Evolutionary conservation across 2,113 vertebrate genomes (phyloP).

Genomic region (Patagioenas fasciata): DNA sequence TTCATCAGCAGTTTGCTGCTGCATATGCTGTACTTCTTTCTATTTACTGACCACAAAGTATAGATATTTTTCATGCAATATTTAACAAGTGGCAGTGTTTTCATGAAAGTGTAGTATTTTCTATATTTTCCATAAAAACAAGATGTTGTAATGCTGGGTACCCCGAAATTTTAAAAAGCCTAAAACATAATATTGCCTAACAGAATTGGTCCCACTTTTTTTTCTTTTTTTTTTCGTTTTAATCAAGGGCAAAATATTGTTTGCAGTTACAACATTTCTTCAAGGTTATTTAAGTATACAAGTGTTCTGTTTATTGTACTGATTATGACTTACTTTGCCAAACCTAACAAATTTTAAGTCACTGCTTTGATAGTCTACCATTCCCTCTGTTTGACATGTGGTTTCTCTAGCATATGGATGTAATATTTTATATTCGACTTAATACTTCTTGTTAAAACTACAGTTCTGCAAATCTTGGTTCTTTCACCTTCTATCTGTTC

Average conservation of each 20-base stretch:
- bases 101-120: not conserved
- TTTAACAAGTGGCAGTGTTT: not conserved
- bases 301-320: conserved; percentile 63
- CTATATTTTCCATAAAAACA: not conserved
- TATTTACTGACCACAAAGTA: not conserved
- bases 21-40: not conserved
- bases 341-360: conserved; percentile 63
- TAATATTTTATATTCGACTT: conserved; percentile 63
- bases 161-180: not conserved
- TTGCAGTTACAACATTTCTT: conserved; percentile 26
- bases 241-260: conserved; percentile 22
- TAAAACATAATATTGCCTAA: not conserved
- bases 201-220: not conserved
- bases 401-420: conserved; percentile 66
- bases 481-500: conserved; percentile 42
- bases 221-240: not conserved
- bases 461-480: conserved; percentile 18
- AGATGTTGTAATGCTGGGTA: not conserved
- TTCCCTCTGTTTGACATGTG: conserved; percentile 69
- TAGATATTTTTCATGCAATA: not conserved
- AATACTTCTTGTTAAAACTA: conserved; percentile 59
- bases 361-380: conserved; percentile 47
- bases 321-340: conserved; percentile 60
- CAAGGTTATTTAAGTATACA: conserved; percentile 53
- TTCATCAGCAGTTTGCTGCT: conserved; percentile 2